Evolutionary conservation across 1,140 invertebrate species (phyloP).

Genomic region (Calycopis cecrops): DNA sequence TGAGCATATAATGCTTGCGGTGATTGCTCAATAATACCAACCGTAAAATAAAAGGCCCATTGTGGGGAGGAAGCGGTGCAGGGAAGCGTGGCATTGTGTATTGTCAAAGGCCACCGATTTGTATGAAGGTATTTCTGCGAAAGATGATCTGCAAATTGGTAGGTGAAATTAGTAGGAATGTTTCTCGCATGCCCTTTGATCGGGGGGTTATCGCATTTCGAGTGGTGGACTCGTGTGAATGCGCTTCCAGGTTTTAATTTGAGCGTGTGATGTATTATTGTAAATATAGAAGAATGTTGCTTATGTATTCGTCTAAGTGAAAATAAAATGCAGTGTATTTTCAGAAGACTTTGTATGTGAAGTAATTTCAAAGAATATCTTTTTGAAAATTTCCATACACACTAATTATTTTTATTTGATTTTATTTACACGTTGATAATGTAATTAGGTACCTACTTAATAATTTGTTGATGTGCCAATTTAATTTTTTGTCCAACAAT

Average conservation of each 20-base stretch:
- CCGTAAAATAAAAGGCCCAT: conserved; percentile 38
- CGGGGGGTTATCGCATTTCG: conserved; percentile 39
- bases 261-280: conserved; percentile 11
- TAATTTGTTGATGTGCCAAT: too few relatives aligned
- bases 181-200: conserved; percentile 31
- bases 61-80: conserved; percentile 40
- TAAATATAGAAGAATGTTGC: background rate
- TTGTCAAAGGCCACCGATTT: conserved; percentile 46
- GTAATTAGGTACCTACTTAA: too few relatives aligned
- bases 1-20: conserved; percentile 47
- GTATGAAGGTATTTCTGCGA: conserved; percentile 36
- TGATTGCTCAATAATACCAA: conserved; percentile 38
- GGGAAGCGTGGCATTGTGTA: conserved; percentile 35
- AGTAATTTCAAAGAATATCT: too few relatives aligned
- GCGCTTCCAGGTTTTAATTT: conserved; percentile 19
- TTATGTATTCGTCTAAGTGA: too few relatives aligned
- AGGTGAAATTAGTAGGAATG: conserved; percentile 46
- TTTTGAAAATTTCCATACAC: too few relatives aligned
- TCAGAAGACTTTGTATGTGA: too few relatives aligned
- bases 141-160: conserved; percentile 50
- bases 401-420: too few relatives aligned
- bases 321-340: too few relatives aligned
- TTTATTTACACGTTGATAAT: too few relatives aligned
- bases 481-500: too few relatives aligned
- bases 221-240: conserved; percentile 28